A percentile compares a stretch with the other conserved stretches of the same genome.
Conservation (phyloP, 2,113 vertebrate genomes). For the Gallinago jamesoni region DNA sequence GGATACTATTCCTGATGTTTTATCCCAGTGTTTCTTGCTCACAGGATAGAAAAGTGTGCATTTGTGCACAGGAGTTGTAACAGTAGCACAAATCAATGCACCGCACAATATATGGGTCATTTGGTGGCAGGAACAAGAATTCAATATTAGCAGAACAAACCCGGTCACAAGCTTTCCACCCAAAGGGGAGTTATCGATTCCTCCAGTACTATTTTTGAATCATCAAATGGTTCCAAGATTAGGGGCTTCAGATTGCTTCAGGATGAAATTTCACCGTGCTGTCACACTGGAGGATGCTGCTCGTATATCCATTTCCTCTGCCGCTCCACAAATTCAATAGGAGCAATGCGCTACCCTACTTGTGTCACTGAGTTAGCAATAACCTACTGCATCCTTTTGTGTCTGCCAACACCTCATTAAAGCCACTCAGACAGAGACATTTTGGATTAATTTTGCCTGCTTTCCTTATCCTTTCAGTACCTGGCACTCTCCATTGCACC, state of each 20-base stretch:
- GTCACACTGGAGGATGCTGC: constrained; percentile 5
- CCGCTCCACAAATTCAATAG: background rate
- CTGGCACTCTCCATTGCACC: background rate
- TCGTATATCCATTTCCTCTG: background rate
- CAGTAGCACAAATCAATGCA: constrained; percentile 34
- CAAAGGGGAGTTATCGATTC: constrained; percentile 30
- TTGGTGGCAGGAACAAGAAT: background rate
- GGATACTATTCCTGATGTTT: background rate
- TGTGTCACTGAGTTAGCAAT: background rate
- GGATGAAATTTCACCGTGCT: constrained; percentile 40
- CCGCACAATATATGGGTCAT: background rate
- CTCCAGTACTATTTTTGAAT: constrained; percentile 26
- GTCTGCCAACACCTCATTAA: background rate
- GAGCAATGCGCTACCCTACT: background rate
- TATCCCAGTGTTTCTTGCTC: background rate
- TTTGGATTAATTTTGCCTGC: background rate
- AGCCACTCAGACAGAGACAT: background rate
- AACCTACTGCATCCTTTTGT: background rate
- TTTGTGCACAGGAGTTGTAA: background rate
- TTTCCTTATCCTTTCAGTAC: background rate
- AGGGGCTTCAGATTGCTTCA: background rate
- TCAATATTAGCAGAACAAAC: background rate
- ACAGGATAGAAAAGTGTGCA: background rate
- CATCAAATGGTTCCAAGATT: background rate
- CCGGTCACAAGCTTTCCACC: background rate